Base-by-base conservation (phyloP, 2,113 vertebrate species). In the Proterorhinus semilunaris region DNA sequence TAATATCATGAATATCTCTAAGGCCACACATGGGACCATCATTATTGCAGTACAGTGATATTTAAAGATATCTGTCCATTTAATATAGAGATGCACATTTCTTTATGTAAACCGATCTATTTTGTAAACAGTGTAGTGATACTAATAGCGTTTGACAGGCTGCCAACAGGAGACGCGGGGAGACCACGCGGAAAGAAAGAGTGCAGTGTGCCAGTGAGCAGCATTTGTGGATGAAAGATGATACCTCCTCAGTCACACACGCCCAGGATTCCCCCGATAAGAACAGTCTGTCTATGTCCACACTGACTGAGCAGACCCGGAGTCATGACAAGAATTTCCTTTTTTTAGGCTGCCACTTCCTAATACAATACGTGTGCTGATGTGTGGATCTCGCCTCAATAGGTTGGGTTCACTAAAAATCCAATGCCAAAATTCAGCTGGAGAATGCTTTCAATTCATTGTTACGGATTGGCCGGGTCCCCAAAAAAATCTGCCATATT, bases 161-260 rank as follows among this genome's bases (percentile, higher is more conserved):
- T 43, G 36, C 16, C 9, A 66, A 66, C 0, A 12, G n/a, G 61
- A 80, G 44, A 44, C 62, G 36, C 50, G 68, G 36, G 58, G 45
- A 48, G 65, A 61, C 13, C 13, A 54, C 54, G 55, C 13, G 55
- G 27, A 10, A 66, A 76, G 62, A 73, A 55, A 69, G 69, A 69
- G 69, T 8, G 69, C 65, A 69, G 64, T 71, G 77, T 75, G 47
- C 63, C 63, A 57, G 8, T 7, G 13, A 48, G 62, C 69, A 47
- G 44, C 78, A 68, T 53, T 65, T 72, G 21, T 62, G 75, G 68
- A 68, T 69, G 80, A 75, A 82, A 83, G 66, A 47, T 44, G 63
- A 76, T 67, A 72, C 51, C 54, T 66, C 53, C 48, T 63, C 21
- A 65, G 27, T 36, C 27, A 51, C 55, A 66, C 64, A 68, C 45